Percentiles rank a stretch among this genome's conserved stretches.
Conservation (phyloP, 1,140 invertebrate species). For the Druon quercuslanigerum region DNA sequence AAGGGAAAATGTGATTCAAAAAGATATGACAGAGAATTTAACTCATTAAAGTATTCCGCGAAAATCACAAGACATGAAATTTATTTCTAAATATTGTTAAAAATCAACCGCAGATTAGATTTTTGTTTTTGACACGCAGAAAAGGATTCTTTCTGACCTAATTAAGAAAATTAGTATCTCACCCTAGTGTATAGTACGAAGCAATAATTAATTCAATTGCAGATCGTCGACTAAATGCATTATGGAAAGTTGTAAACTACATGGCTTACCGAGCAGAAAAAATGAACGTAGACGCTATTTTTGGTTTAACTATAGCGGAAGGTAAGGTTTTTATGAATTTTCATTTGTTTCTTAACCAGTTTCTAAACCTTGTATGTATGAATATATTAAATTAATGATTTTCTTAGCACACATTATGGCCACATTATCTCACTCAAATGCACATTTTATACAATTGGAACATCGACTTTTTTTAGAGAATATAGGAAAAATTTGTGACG, state of each 20-base stretch:
- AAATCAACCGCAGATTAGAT: too few relatives aligned
- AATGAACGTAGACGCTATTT: conserved; percentile 12
- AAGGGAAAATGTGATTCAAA: too few relatives aligned
- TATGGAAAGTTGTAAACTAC: background rate
- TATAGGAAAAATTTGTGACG: background rate
- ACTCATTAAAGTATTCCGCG: too few relatives aligned
- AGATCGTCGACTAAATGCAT: background rate
- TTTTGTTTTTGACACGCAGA: too few relatives aligned
- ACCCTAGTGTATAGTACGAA: background rate
- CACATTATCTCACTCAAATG: background rate
- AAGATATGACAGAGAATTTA: too few relatives aligned
- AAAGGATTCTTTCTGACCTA: too few relatives aligned
- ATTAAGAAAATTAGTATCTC: too few relatives aligned
- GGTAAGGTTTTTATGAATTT: background rate
- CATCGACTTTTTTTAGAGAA: background rate
- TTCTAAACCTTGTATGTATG: background rate
- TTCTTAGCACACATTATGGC: background rate
- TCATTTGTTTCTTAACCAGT: too few relatives aligned
- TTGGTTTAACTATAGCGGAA: conserved; percentile 3
- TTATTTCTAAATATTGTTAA: too few relatives aligned
- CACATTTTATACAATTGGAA: background rate
- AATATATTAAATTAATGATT: background rate
- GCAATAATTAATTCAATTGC: background rate
- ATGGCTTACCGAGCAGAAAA: background rate
- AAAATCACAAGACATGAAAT: too few relatives aligned